Conservation (phyloP, 2,797 vertebrate species). For the Acanthurus leucopareius region DNA sequence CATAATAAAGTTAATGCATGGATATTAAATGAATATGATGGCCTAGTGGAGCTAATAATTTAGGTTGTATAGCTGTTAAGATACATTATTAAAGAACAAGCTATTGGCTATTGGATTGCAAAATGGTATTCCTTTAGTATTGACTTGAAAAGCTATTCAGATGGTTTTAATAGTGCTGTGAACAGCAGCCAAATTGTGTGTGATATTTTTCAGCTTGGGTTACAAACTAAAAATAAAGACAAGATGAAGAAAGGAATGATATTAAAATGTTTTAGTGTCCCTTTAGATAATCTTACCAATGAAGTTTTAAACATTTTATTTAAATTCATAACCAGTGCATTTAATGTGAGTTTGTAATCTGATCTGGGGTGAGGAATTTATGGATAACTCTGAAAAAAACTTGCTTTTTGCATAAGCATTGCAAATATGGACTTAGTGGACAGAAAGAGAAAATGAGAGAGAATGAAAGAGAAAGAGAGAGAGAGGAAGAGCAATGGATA, state of each 20-base stretch:
- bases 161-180: no score
- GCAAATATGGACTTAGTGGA: not conserved
- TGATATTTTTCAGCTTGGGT: not conserved
- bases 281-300: not conserved
- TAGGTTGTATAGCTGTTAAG: not conserved
- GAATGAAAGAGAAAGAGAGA: not conserved
- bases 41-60: not conserved
- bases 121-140: not conserved
- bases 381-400: not conserved
- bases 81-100: not conserved
- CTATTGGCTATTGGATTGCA: not conserved
- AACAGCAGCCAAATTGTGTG: not conserved
- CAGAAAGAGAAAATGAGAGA: no score
- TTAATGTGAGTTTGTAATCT: not conserved
- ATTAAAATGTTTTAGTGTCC: not conserved
- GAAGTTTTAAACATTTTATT: not conserved
- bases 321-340: not conserved
- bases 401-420: not conserved
- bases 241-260: not conserved
- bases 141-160: not conserved
- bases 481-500: no score
- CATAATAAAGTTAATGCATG: not conserved
- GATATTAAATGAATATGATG: not conserved
- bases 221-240: not conserved
- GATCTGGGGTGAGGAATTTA: not conserved